Conservation (phyloP, 2,113 vertebrate species). For the Ophthalmolycus amberensis region DNA sequence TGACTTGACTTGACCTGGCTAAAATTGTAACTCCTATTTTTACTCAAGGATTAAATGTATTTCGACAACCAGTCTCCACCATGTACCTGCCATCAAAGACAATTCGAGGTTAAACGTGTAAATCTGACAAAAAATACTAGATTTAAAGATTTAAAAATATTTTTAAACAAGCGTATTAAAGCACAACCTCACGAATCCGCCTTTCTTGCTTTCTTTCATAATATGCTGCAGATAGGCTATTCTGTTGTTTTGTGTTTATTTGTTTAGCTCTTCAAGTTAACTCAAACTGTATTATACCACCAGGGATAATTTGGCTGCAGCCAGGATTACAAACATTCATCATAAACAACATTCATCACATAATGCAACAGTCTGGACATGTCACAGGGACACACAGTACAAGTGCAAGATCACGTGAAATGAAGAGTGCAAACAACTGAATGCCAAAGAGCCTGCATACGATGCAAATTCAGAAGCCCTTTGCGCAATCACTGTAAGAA, state of each 20-base stretch:
- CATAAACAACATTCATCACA: neutral
- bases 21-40: neutral
- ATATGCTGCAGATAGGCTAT: neutral
- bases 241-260: neutral
- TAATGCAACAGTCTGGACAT: neutral
- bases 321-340: neutral
- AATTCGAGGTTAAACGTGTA: neutral
- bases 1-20: neutral
- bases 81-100: neutral
- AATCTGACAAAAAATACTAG: neutral
- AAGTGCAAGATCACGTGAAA: neutral
- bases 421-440: neutral
- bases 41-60: neutral
- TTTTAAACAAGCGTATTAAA: neutral
- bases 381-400: neutral
- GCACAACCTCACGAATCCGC: neutral
- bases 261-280: neutral
- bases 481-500: constrained; percentile 40
- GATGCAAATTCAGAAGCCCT: neutral
- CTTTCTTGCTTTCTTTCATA: neutral
- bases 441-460: neutral
- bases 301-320: neutral
- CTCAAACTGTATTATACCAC: neutral
- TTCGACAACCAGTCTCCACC: neutral
- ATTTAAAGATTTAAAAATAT: neutral